Evolutionary conservation across 2,888 invertebrate genomes (phyloP), one percentile per base, ranked within the genome.

Genomic region (Marasmarcha lunaedactyla): DNA sequence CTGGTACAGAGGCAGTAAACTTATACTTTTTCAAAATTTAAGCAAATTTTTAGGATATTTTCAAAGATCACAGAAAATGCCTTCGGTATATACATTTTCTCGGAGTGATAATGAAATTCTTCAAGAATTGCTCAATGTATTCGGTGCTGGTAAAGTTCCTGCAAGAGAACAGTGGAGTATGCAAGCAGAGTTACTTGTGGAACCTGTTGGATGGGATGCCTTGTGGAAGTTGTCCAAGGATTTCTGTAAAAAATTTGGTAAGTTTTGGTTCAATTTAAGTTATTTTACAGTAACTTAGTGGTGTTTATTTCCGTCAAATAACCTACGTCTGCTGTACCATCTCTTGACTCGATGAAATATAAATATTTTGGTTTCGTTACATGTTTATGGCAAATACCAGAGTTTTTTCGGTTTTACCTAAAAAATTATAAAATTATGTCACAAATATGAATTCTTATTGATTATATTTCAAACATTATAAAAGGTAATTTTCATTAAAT

Each of bases 191-290:
- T 52, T 88, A 15, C 65, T 86, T 0, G 66, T 90, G 1, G 90
- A 90, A 50, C 87, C 88, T 0, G 85, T 84, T 0, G 90, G 90
- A 0, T 90, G 90, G 90, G 88, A 88, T 51, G 89, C 88, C 0
- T 52, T 90, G 6, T 90, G 90, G 90, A 90, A 89, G 62, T 81
- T 90, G 6, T 87, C 89, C 0, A 85, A 89, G 39, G 58, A 81
- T 2, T 87, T 85, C 27, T 90, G 90, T 53, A 87, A 88, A 52
- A 83, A 84, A 44, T 85, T 89, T 60, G 73, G 84, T 83, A 50
- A 56, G 69, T 53, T 27, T 10, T 11, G n/a, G n/a, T n/a, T n/a
- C n/a, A n/a, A n/a, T n/a, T n/a, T n/a, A 25, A 25, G 25, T 5
- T 6, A 25, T 5, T 25, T 25, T 25, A 9, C 25, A 25, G 6